Conservation (phyloP, 1,140 invertebrate species). For the Tetramorium simillimum region DNA sequence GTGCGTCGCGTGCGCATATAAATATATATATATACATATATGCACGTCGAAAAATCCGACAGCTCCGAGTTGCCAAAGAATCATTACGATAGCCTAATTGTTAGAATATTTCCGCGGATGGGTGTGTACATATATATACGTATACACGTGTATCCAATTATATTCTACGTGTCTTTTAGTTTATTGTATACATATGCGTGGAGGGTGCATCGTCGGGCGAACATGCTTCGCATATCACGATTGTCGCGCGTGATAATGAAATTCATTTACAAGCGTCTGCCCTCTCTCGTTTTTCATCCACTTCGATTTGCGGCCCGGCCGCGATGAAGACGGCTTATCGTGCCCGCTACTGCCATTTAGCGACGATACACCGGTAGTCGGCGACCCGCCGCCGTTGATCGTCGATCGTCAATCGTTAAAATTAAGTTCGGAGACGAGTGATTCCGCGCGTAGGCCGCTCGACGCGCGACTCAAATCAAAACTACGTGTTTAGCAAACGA, state of each 20-base stretch:
- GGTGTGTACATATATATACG: constrained; percentile 59
- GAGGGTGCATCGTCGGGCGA: constrained; percentile 1
- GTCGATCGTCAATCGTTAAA: constrained; percentile 23
- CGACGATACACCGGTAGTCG: constrained; percentile 9
- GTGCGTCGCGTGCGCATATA: neutral
- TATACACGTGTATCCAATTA: constrained; percentile 58
- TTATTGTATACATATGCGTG: neutral
- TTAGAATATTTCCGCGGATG: constrained; percentile 42
- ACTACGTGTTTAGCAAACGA: neutral
- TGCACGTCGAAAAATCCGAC: constrained; percentile 76
- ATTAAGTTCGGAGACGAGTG: constrained; percentile 7
- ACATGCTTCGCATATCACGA: neutral
- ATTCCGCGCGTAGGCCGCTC: neutral
- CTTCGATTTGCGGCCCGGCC: constrained; percentile 6
- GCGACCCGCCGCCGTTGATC: neutral
- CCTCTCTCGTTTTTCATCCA: constrained; percentile 49
- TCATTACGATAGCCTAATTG: constrained; percentile 70
- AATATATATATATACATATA: neutral
- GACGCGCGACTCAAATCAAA: constrained; percentile 34
- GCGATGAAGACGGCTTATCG: constrained; percentile 18
- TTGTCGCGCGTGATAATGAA: constrained; percentile 1
- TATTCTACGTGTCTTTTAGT: constrained; percentile 51
- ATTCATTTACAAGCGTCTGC: constrained; percentile 42
- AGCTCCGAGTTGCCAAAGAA: constrained; percentile 82
- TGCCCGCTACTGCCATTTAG: constrained; percentile 41